A percentile compares a stretch with the other conserved stretches of the same genome.
Conservation (phyloP, 2,888 invertebrate species). For the Tricholauxania praeusta region DNA sequence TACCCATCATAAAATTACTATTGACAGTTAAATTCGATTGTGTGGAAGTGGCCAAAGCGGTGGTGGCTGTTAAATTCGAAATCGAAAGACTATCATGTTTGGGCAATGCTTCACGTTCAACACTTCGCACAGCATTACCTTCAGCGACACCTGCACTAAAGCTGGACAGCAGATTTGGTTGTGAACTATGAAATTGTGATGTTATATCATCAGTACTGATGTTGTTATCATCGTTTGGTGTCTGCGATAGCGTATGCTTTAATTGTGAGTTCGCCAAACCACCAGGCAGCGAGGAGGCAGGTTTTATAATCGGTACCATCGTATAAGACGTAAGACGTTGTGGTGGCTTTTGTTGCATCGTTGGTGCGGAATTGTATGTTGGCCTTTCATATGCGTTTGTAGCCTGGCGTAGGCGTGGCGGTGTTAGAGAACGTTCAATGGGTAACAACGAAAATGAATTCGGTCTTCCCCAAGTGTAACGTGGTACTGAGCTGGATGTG, state of each 20-base stretch:
- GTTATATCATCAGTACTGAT: slow-evolving; percentile 48
- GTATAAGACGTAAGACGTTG: slow-evolving; percentile 59
- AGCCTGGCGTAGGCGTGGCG: slow-evolving; percentile 62
- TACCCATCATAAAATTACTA: slow-evolving; percentile 18
- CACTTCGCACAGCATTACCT: neutral
- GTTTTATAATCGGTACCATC: slow-evolving; percentile 64
- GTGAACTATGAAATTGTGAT: slow-evolving; percentile 59
- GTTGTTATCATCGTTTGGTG: slow-evolving; percentile 34
- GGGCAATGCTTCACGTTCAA: slow-evolving; percentile 28
- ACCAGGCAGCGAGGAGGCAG: slow-evolving; percentile 65
- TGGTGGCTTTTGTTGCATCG: slow-evolving; percentile 40
- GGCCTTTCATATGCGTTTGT: slow-evolving; percentile 46
- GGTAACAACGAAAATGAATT: slow-evolving; percentile 56
- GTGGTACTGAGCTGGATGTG: slow-evolving; percentile 62
- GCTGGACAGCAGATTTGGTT: slow-evolving; percentile 58
- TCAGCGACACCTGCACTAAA: slow-evolving; percentile 43
- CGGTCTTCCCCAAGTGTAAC: slow-evolving; percentile 54
- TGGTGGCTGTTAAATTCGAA: slow-evolving; percentile 54
- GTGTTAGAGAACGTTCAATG: slow-evolving; percentile 54
- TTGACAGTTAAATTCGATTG: slow-evolving; percentile 47
- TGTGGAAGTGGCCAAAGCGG: slow-evolving; percentile 48
- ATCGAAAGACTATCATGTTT: slow-evolving; percentile 56
- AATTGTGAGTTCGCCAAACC: slow-evolving; percentile 54
- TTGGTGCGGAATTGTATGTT: slow-evolving; percentile 27
- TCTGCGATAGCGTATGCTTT: slow-evolving; percentile 38